Base-by-base conservation (phyloP, 2,113 vertebrate genomes). In the Penelope pileata region DNA sequence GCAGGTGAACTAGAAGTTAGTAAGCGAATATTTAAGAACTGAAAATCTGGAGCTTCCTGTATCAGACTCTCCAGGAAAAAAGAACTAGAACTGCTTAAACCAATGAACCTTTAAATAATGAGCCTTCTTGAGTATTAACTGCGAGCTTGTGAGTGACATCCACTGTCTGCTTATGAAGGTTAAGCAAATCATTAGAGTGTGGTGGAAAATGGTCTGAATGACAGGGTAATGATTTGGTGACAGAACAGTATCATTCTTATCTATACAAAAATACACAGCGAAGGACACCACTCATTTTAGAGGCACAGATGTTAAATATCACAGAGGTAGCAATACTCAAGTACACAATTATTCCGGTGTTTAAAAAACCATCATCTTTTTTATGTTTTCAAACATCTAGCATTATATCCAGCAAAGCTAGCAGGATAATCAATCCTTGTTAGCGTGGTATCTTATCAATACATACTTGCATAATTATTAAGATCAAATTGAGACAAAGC, bases 391-490 rank as follows among this genome's bases (percentile, higher is more conserved):
- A 73, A 78, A 64, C 24, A 76, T 24, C 18, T 88, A 84, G 22
- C 10, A 84, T 45, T 78, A 53, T 2, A 86, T 27, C 9, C 40
- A 94, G 43, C 9, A 90, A 83, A 56, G 9, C 60, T 88, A 87
- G 32, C 18, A 83, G 5, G 60, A 80, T 74, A 48, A 85, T 30
- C 8, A 88, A 70, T 75, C 88, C 34, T 47, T 32, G 29, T 74
- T 77, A 96, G 30, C 10, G 34, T 38, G 47, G 30, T 30, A 51
- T 26, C 17, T 60, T 68, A 91, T 14, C 50, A 78, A n/a, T 59
- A 97, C 99, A 94, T 97, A 99, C 99, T 99, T 97, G 99, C 99
- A 48, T 99, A 99, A 97, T 99, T 99, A 97, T 99, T 99, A 82
- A 99, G 99, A 96, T 99, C 99, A 97, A 99, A 99, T 86, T 99